A percentile compares a stretch with the other conserved stretches of the same genome.
Evolutionary conservation across 2,797 vertebrate genomes (phyloP).

Genomic region (Hydrolagus colliei): DNA sequence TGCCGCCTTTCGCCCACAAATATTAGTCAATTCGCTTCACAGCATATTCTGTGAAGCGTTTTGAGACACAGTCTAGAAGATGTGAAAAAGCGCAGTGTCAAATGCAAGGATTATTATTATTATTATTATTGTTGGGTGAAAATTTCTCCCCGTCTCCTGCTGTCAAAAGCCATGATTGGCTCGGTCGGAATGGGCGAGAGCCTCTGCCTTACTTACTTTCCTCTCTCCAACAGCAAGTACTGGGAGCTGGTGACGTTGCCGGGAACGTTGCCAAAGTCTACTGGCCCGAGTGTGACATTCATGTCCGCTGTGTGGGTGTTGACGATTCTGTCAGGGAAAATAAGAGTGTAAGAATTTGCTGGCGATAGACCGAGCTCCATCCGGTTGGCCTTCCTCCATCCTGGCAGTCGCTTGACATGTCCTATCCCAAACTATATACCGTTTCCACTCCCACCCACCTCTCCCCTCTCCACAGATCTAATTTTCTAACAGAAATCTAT

Average conservation of each 20-base stretch:
- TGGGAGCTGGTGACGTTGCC: slow-evolving; percentile 52
- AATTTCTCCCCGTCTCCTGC: not conserved
- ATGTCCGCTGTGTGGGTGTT: slow-evolving; percentile 59
- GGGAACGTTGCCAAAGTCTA: slow-evolving; percentile 41
- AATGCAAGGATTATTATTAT: not conserved
- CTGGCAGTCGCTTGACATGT: slow-evolving; percentile 13
- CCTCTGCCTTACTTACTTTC: slow-evolving; percentile 53
- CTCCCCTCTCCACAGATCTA: slow-evolving; percentile 27
- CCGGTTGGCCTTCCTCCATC: too few relatives aligned
- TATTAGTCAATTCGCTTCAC: too few relatives aligned
- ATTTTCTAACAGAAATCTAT: slow-evolving; percentile 27
- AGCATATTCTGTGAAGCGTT: too few relatives aligned
- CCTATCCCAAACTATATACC: not conserved
- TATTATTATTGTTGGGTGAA: slow-evolving; percentile 41
- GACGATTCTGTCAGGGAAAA: slow-evolving; percentile 68
- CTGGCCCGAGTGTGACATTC: slow-evolving; percentile 55
- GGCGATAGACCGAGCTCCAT: too few relatives aligned
- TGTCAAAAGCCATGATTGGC: too few relatives aligned
- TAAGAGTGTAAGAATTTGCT: slow-evolving; percentile 22
- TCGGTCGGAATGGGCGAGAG: too few relatives aligned
- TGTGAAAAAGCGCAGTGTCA: too few relatives aligned
- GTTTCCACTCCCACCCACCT: not conserved
- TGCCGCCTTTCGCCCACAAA: too few relatives aligned
- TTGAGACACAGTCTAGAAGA: too few relatives aligned
- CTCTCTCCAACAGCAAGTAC: slow-evolving; percentile 49